Base-by-base conservation (phyloP, 2,797 vertebrate genomes). In the Rallus crepitans region DNA sequence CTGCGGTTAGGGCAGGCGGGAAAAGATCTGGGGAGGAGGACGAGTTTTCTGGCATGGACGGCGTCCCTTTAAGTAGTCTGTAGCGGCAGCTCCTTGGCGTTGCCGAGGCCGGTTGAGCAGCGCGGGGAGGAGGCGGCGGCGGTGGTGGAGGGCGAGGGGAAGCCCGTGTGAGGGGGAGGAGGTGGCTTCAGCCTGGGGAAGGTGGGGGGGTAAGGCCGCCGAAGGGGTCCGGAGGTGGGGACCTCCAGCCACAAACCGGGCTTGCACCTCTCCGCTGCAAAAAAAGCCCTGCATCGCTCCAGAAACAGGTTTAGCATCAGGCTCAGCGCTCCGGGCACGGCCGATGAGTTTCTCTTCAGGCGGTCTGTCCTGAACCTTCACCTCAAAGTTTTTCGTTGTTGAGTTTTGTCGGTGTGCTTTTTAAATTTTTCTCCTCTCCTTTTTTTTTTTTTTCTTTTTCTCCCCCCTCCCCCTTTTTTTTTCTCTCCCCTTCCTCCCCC, bases 361-460 rank as follows among this genome's bases (percentile, higher is more conserved):
- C 93, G 48, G 75, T 89, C 84, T 72, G 76, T 66, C 47, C 10
- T 95, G 93, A 97, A 96, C 90, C 93, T 97, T 96, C 93, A 93
- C 96, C 93, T 89, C 90, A 94, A 98, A 97, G 95, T 97, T 77
- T 40, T 45, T 18, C 35, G 5, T 24, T 39, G 13, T 20, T 21
- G 9, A 12, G 5, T 7, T 9, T 16, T 11, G 31, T 16, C 9
- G 30, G 61, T 25, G 6, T 57, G 19, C 45, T 47, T 42, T 42
- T 18, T 42, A 7, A 17, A 42, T 42, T 42, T 42, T 42, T 42
- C 40, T 42, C 40, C 40, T 42, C 6, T 42, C 7, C 21, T 48
- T 48, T 48, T 48, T 25, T 28, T 13, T 11, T 12, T 73, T 42
- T 76, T 73, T 37, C 1, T 18, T 18, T 13, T 27, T 31, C 11